Conservation (phyloP, 2,797 vertebrate species). For the Chanos chanos region DNA sequence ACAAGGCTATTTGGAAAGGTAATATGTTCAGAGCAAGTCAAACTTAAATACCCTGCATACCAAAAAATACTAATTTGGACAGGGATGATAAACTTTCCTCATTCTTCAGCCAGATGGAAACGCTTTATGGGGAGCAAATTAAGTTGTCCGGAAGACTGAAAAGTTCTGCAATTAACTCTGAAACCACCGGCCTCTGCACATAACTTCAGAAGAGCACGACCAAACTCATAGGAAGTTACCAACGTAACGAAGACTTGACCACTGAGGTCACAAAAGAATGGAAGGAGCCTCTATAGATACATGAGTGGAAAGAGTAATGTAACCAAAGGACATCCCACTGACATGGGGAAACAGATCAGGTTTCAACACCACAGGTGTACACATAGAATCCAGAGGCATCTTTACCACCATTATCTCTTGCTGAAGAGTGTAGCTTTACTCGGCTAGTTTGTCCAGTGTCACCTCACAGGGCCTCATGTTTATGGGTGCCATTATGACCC, state of each 20-base stretch:
- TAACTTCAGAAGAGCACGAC: constrained; percentile 12
- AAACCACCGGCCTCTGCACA: neutral
- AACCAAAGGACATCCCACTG: constrained; percentile 48
- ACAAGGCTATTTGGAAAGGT: neutral
- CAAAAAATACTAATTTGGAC: neutral
- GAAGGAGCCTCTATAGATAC: constrained; percentile 22
- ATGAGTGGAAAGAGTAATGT: constrained; percentile 23
- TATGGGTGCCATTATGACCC: constrained; percentile 22
- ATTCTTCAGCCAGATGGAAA: constrained; percentile 16
- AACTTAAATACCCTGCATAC: neutral
- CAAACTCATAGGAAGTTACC: constrained; percentile 17
- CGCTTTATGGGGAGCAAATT: constrained; percentile 7
- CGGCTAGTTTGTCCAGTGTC: constrained; percentile 8
- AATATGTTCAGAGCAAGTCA: neutral
- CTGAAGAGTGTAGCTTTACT: constrained; percentile 33
- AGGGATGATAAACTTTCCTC: neutral
- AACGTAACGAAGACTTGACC: constrained; percentile 9
- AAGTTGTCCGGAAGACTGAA: neutral
- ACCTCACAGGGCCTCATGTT: constrained; percentile 12
- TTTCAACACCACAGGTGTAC: constrained; percentile 55
- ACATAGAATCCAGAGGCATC: constrained; percentile 32
- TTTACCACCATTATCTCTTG: constrained; percentile 28
- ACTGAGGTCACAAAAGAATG: too few relatives aligned
- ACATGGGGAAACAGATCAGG: constrained; percentile 39
- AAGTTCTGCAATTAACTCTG: neutral